phyloP scores from a whole-genome alignment of 1,140 invertebrate genomes.

The Hycleus phaleratus region DNA sequence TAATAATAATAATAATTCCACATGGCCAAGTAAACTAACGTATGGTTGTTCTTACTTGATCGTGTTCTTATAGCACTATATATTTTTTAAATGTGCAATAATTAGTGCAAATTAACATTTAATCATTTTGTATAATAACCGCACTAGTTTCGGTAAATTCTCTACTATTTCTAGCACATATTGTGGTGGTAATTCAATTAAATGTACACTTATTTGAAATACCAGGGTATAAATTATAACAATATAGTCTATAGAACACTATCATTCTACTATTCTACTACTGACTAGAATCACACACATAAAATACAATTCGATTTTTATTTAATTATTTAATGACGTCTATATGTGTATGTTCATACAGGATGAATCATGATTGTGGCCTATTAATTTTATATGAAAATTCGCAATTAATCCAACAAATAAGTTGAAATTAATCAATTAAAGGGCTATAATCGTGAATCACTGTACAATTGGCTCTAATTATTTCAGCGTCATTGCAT shows the following conservation, averaged over 20 bases:
- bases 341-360: not conserved
- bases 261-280: conserved; percentile 9
- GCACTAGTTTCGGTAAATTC: not conserved
- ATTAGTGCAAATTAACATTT: not conserved
- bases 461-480: not conserved
- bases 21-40: conserved; percentile 38
- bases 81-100: not conserved
- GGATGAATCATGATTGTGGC: no score
- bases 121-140: not conserved
- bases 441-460: not conserved
- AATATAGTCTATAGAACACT: conserved; percentile 27
- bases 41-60: conserved; percentile 19
- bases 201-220: not conserved
- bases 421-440: not conserved
- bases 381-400: no score
- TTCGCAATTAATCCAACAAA: no score
- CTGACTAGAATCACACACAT: conserved; percentile 24
- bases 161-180: not conserved
- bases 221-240: not conserved
- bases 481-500: not conserved
- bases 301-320: not conserved
- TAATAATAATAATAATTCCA: conserved; percentile 25
- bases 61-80: conserved; percentile 3
- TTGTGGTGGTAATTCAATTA: not conserved
- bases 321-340: not conserved